These are phyloP conservation scores for Drosophila mayri DNA, from an alignment of 1,140 invertebrate genomes.

Conservation along the genomic window DNA sequence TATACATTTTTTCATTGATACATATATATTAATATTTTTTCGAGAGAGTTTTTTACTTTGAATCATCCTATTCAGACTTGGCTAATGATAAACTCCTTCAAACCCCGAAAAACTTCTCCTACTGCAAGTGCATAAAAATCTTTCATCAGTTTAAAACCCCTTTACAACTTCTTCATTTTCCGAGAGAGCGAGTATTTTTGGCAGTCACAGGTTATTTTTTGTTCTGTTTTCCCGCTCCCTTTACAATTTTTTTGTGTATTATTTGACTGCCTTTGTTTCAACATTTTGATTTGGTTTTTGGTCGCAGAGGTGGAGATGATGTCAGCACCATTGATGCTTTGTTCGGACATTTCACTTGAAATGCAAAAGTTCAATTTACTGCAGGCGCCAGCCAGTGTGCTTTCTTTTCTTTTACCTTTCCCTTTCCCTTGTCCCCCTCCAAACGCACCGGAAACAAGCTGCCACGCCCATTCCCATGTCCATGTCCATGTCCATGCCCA, in stretches of 20 bases:
- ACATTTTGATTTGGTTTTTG: slow-evolving; percentile 46
- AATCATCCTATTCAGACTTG: no score
- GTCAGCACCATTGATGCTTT: slow-evolving; percentile 51
- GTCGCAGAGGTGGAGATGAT: slow-evolving; percentile 31
- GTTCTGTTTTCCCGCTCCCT: not conserved
- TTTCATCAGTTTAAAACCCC: no score
- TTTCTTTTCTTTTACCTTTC: slow-evolving; percentile 55
- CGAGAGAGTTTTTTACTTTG: no score
- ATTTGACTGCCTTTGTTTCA: slow-evolving; percentile 60
- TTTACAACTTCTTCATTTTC: slow-evolving; percentile 1
- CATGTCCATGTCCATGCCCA: slow-evolving; percentile 3
- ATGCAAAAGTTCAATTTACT: slow-evolving; percentile 81
- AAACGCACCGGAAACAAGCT: slow-evolving; percentile 65
- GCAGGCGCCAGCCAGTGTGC: slow-evolving; percentile 64
- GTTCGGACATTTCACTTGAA: slow-evolving; percentile 66
- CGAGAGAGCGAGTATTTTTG: slow-evolving; percentile 5
- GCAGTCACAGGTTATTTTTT: not conserved
- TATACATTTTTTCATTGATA: no score
- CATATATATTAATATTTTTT: no score
- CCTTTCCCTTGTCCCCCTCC: not conserved
- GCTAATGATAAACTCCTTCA: no score
- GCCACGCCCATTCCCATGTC: slow-evolving; percentile 25
- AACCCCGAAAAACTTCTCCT: no score
- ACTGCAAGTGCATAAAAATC: no score
- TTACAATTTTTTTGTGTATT: slow-evolving; percentile 28